Evolutionary conservation across 1,140 invertebrate genomes (phyloP).

Genomic region (Zeugodacus cucurbitae): DNA sequence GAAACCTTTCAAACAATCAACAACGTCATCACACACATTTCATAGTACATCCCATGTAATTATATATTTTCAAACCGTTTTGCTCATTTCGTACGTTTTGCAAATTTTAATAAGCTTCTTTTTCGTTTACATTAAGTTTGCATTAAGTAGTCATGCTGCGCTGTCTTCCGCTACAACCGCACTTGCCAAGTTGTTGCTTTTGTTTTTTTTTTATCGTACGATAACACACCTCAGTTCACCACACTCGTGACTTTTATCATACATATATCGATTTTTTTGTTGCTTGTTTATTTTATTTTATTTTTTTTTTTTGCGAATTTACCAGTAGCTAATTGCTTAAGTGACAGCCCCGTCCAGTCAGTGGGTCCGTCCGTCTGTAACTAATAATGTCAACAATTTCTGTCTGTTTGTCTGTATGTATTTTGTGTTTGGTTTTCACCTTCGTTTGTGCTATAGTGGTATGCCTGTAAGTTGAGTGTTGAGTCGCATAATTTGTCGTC

Average conservation of each 20-base stretch:
- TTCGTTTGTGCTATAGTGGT: not conserved
- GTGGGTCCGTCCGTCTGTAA: not conserved
- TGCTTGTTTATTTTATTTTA: not conserved
- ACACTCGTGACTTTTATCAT: not conserved
- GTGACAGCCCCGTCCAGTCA: not conserved
- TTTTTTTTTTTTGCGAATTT: not conserved
- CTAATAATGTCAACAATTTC: constrained; percentile 5
- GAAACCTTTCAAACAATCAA: not conserved
- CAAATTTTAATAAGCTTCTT: constrained; percentile 3
- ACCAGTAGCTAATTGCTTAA: not conserved
- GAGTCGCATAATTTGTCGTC: constrained; percentile 21
- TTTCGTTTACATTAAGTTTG: not conserved
- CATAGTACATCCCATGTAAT: not conserved
- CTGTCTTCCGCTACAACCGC: not conserved
- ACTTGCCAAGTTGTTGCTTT: not conserved
- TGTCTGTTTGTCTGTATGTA: not conserved
- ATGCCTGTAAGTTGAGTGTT: not conserved
- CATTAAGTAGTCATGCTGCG: not conserved
- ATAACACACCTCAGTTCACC: not conserved
- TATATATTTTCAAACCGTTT: constrained; percentile 13
- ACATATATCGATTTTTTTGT: not conserved
- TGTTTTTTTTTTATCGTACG: no score
- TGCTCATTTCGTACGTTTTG: not conserved
- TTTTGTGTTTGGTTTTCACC: not conserved
- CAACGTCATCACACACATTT: not conserved